phyloP scores from a whole-genome alignment of 2,888 invertebrate species.

The Anodontia alba region DNA sequence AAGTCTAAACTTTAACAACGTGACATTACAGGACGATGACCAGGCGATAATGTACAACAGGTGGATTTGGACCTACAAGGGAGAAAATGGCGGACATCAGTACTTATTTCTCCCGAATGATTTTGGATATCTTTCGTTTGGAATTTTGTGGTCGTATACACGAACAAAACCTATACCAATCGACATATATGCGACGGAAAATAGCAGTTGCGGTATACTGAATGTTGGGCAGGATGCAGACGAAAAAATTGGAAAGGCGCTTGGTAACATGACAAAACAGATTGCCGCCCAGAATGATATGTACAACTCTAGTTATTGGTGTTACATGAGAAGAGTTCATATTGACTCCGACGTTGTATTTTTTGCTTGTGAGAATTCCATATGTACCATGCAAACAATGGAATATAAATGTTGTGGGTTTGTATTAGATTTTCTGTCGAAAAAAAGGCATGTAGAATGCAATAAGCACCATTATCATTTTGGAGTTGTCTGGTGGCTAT shows the following conservation, averaged over 20 bases:
- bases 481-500: conserved; percentile 42
- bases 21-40: conserved; percentile 15
- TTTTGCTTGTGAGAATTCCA: conserved; percentile 33
- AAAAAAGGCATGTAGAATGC: conserved; percentile 28
- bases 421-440: neutral
- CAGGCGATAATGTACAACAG: conserved; percentile 19
- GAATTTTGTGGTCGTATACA: conserved; percentile 36
- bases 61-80: conserved; percentile 53
- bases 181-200: neutral
- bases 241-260: conserved; percentile 34
- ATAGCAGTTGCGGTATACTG: conserved; percentile 27
- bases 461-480: conserved; percentile 13
- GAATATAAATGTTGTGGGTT: conserved; percentile 46
- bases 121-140: conserved; percentile 47
- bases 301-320: conserved; percentile 52
- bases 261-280: conserved; percentile 31
- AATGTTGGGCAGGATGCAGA: conserved; percentile 27
- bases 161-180: neutral
- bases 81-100: conserved; percentile 34
- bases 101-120: conserved; percentile 42
- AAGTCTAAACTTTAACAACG: conserved; percentile 16
- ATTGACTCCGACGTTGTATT: conserved; percentile 19
- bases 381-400: conserved; percentile 50
- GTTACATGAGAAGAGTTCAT: no score
- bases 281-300: conserved; percentile 23